Conservation (phyloP, 1,140 invertebrate species). For the Drosophila sp. region DNA sequence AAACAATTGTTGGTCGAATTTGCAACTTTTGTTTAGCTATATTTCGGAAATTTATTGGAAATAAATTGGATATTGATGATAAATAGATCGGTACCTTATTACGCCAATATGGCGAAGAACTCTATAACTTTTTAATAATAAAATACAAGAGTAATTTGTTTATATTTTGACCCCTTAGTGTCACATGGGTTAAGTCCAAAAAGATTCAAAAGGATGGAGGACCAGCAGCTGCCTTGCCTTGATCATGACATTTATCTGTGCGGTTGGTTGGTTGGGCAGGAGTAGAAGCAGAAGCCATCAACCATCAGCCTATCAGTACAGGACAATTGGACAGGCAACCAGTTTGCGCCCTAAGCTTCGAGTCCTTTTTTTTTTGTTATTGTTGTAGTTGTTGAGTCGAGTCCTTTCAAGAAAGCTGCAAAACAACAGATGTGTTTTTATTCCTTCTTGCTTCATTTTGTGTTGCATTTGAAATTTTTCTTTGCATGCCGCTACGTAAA, state of each 20-base stretch:
- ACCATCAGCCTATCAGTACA: slow-evolving; percentile 46
- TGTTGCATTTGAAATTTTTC: slow-evolving; percentile 4
- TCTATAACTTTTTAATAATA: not conserved
- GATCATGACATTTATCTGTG: slow-evolving; percentile 9
- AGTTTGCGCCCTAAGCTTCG: slow-evolving; percentile 77
- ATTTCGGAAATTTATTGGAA: too few species aligned
- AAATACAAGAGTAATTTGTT: not conserved
- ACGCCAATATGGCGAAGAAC: not conserved
- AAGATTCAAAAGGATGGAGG: not conserved
- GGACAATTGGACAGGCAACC: slow-evolving; percentile 61
- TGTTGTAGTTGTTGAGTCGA: not conserved
- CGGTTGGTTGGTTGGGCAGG: slow-evolving; percentile 25
- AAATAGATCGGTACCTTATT: not conserved
- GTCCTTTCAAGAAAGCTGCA: slow-evolving; percentile 68
- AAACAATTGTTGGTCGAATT: too few species aligned
- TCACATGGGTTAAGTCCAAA: slow-evolving; percentile 3
- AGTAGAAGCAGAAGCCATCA: slow-evolving; percentile 38
- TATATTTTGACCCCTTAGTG: slow-evolving; percentile 4
- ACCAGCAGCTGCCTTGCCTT: slow-evolving; percentile 29
- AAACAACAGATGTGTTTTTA: slow-evolving; percentile 72
- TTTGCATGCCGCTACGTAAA: slow-evolving; percentile 18
- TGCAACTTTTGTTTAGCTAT: too few species aligned
- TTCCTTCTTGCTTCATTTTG: slow-evolving; percentile 28
- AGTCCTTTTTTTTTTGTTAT: slow-evolving; percentile 54
- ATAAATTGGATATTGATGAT: too few species aligned